Percentiles rank a stretch among this genome's conserved stretches.
phyloP scores from a whole-genome alignment of 92 coral and sea anemone genomes.

The Palythoa grandiflora region DNA sequence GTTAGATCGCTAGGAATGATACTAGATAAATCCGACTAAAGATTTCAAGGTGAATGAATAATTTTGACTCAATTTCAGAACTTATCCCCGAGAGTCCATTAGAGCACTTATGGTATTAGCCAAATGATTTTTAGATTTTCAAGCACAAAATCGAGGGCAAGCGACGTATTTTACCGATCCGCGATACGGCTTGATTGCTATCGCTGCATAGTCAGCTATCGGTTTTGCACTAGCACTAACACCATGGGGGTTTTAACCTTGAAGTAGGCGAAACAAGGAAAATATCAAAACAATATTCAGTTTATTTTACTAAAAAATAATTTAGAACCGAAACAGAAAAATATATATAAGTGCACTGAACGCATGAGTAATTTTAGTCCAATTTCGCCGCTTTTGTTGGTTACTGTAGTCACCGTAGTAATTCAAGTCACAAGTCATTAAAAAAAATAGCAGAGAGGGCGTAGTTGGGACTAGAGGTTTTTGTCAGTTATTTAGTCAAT shows the following conservation, averaged over 20 bases:
- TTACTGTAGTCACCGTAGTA: conserved; percentile 3
- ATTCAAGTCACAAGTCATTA: background rate
- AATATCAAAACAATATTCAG: background rate
- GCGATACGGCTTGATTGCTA: conserved; percentile 6
- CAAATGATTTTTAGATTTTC: background rate
- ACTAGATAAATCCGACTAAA: background rate
- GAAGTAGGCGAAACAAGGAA: conserved; percentile 10
- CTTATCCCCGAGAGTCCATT: background rate
- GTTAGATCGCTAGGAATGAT: background rate
- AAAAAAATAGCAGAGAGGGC: background rate
- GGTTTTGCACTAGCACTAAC: background rate
- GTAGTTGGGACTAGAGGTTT: background rate
- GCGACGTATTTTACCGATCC: background rate
- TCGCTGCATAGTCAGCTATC: background rate
- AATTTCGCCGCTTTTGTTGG: background rate
- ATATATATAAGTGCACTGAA: background rate
- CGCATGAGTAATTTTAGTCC: background rate
- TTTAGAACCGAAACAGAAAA: conserved; percentile 7
- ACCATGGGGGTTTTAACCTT: background rate
- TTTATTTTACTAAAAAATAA: background rate
- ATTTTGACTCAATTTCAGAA: background rate
- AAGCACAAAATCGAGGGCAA: conserved; percentile 24
- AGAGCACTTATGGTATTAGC: background rate
- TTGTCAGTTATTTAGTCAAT: background rate
- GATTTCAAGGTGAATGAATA: conserved; percentile 17